phyloP scores from a whole-genome alignment of 1,140 invertebrate species.

The Drosophila mauritiana region DNA sequence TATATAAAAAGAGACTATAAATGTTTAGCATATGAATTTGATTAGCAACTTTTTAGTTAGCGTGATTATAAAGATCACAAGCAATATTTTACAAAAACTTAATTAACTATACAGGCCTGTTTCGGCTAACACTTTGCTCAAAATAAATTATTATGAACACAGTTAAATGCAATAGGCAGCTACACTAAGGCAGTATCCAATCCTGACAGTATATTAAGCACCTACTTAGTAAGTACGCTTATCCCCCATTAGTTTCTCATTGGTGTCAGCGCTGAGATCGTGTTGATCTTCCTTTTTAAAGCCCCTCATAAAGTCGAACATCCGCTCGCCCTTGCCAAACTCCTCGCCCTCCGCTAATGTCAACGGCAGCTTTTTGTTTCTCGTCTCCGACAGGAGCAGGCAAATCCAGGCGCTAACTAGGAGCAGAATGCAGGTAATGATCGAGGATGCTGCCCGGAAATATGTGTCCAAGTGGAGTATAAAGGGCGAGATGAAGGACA shows the following conservation, averaged over 20 bases:
- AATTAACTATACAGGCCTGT: background rate
- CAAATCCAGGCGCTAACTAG: conserved; percentile 85
- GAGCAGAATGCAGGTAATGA: conserved; percentile 86
- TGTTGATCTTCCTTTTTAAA: background rate
- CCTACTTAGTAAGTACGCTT: conserved; percentile 4
- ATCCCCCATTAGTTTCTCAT: conserved; percentile 57
- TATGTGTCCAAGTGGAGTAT: conserved; percentile 80
- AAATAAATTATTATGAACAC: background rate
- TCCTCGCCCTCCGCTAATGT: conserved; percentile 86
- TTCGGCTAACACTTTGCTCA: background rate
- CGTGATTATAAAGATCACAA: background rate
- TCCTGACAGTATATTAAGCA: background rate
- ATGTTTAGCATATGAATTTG: background rate
- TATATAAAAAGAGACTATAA: background rate
- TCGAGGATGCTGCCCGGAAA: conserved; percentile 85
- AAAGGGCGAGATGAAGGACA: conserved; percentile 70
- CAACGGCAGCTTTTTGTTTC: conserved; percentile 85
- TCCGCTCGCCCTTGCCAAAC: conserved; percentile 86
- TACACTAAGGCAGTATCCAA: background rate
- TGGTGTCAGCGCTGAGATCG: conserved; percentile 28
- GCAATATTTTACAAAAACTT: background rate
- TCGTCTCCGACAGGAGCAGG: conserved; percentile 87
- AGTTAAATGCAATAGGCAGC: background rate
- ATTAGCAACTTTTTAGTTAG: background rate
- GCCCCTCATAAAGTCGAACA: conserved; percentile 68